Evolutionary conservation across 2,888 invertebrate genomes (phyloP), one percentile per base, ranked within the genome.

Genomic region (Hypselothyrea guttata): DNA sequence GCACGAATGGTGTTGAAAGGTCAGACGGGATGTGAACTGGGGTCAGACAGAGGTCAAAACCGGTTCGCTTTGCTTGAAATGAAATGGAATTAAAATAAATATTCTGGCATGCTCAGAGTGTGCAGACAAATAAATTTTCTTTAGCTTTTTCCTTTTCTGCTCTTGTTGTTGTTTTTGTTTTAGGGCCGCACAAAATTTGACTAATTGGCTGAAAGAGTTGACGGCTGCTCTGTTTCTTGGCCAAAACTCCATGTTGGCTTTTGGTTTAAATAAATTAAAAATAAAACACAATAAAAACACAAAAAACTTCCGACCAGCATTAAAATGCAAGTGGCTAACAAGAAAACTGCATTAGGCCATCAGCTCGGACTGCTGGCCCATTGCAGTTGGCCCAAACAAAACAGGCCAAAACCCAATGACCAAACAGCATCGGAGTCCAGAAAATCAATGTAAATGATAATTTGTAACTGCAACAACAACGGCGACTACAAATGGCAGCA

Each of bases 321-420:
- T 78, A 47, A 77, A 62, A 81, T 84, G 82, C 84, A 77, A 71
- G 65, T 55, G 60, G 63, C 66, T 75, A 63, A 81, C 84, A 81
- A 69, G 81, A 60, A 69, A 81, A 81, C 75, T 81, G 75, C 81
- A 81, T 81, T 81, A 84, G 68, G 56, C 46, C 55, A 27, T 3
- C 35, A 15, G 33, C 15, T 45, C 42, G 18, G 11, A 46, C 15
- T 48, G 15, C 16, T 5, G 15, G 57, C 52, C 53, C 67, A 63
- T 62, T 48, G 22, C 22, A 22, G n/a, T n/a, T 15, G 18, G 31
- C 9, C 27, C 5, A 31, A 45, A 42, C 31, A 1, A 30, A 37
- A 22, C 28, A 54, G 8, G n/a, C n/a, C n/a, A n/a, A 22, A 18
- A 46, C 7, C 52, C 4, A 31, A 33, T 13, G 8, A 28, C 7